Conservation (phyloP, 2,113 vertebrate species). For the Xenotilapia longispinis region DNA sequence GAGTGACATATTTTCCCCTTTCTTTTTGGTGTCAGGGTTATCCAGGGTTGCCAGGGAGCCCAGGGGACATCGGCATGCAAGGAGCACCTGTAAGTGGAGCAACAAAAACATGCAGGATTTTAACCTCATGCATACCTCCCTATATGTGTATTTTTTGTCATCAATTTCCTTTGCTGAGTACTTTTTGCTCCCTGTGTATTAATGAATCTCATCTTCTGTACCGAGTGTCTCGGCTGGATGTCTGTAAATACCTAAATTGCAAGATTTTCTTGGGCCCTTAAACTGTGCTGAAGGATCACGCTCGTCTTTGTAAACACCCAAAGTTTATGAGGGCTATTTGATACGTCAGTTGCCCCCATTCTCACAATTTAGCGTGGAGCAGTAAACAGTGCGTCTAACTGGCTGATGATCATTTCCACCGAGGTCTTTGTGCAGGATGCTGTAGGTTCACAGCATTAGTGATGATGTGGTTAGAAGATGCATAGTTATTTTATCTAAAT, state of each 20-base stretch:
- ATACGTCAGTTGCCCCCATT: not conserved
- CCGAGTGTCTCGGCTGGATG: not conserved
- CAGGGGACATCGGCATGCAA: conserved; percentile 81
- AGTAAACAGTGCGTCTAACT: not conserved
- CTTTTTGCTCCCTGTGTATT: not conserved
- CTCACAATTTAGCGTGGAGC: not conserved
- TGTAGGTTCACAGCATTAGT: not conserved
- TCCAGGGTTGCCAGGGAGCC: conserved; percentile 80
- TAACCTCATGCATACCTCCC: not conserved
- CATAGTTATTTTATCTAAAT: not conserved
- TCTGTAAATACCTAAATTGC: not conserved
- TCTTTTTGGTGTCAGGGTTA: conserved; percentile 81
- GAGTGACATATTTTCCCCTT: not conserved
- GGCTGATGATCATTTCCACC: not conserved
- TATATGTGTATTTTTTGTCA: not conserved
- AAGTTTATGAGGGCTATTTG: not conserved
- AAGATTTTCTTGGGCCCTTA: not conserved
- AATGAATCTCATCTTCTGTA: not conserved
- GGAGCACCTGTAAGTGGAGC: conserved; percentile 82
- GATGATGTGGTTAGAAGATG: not conserved
- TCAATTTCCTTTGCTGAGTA: not conserved
- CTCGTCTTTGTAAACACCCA: not conserved
- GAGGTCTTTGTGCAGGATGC: not conserved
- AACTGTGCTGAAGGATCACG: not conserved
- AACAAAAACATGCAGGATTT: not conserved